These are phyloP conservation scores for Trissolcus japonicus DNA, from an alignment of 2,888 invertebrate species.

Conservation along the genomic window DNA sequence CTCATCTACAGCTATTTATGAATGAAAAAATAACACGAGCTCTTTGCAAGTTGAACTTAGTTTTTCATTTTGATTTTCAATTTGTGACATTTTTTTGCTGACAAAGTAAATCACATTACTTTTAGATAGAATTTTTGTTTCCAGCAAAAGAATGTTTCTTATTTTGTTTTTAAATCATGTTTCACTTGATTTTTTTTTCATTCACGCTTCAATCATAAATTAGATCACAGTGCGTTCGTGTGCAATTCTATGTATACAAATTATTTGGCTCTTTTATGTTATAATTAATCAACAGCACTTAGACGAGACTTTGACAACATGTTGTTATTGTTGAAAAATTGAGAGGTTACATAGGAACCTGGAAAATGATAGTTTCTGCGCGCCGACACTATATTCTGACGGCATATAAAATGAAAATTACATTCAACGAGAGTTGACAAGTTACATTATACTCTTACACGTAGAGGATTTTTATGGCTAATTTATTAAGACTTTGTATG, in stretches of 20 bases:
- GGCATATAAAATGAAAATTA: no score
- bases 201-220: slow-evolving; percentile 20
- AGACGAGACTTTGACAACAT: no score
- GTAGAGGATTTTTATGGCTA: no score
- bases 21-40: slow-evolving; percentile 41
- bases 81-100: slow-evolving; percentile 6
- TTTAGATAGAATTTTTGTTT: slow-evolving; percentile 28
- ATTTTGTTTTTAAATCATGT: background rate
- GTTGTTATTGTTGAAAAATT: no score
- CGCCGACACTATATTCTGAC: no score
- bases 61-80: slow-evolving; percentile 28
- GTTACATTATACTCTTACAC: no score
- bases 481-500: no score
- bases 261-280: slow-evolving; percentile 7
- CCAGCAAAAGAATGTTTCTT: slow-evolving; percentile 20
- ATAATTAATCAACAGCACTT: slow-evolving; percentile 8
- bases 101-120: slow-evolving; percentile 31
- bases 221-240: slow-evolving; percentile 36
- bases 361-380: no score
- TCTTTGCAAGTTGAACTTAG: background rate
- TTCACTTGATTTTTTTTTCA: background rate
- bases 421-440: no score
- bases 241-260: slow-evolving; percentile 24
- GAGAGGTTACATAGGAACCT: no score
- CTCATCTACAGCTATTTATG: slow-evolving; percentile 11